phyloP scores from a whole-genome alignment of 2,113 vertebrate species.

The Zosterops borbonicus region DNA sequence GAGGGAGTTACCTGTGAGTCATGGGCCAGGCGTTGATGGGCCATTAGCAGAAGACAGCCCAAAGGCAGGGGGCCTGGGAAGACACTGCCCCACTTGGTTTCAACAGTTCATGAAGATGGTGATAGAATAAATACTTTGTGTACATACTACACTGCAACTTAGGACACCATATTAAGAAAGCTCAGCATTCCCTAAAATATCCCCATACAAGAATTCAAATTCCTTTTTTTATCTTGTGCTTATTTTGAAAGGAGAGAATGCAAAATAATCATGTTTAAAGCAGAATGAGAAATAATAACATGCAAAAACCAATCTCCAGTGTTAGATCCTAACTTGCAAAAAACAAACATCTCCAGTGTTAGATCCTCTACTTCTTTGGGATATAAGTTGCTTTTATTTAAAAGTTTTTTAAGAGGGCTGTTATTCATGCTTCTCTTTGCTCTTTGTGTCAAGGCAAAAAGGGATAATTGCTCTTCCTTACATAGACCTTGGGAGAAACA shows the following conservation, averaged over 20 bases:
- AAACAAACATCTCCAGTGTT: neutral
- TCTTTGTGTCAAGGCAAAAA: neutral
- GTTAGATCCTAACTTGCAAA: neutral
- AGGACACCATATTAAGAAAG: neutral
- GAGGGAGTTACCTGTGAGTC: too few species aligned
- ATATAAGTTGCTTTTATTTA: neutral
- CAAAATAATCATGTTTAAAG: neutral
- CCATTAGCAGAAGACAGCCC: too few species aligned
- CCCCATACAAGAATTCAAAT: neutral
- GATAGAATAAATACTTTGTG: too few species aligned
- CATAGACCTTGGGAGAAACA: neutral
- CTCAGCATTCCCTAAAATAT: neutral
- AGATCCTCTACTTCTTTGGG: neutral
- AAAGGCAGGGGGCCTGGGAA: too few species aligned
- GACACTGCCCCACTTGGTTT: too few species aligned
- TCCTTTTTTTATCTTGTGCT: neutral
- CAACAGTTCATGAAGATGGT: too few species aligned
- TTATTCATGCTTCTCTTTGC: neutral
- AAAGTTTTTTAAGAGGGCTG: neutral
- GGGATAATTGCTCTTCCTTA: neutral
- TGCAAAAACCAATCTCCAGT: neutral
- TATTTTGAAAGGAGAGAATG: neutral
- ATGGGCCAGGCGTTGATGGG: too few species aligned
- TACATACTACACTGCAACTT: too few species aligned
- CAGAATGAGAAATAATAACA: neutral